Evolutionary conservation across 2,113 vertebrate genomes (phyloP).

Genomic region (Zingel zingel): DNA sequence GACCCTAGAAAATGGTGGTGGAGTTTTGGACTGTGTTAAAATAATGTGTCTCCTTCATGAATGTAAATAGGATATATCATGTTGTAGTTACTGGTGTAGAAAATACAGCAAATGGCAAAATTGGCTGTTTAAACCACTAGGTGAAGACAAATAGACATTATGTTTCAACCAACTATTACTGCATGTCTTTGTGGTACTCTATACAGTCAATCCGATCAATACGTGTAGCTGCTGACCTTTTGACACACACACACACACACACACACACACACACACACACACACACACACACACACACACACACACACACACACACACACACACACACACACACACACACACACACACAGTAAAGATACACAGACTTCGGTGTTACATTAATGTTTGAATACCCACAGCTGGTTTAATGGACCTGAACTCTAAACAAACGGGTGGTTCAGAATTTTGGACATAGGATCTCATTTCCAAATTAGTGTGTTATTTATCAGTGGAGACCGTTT

Average conservation of each 20-base stretch:
- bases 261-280: no score
- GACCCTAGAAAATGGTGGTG: background rate
- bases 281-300: no score
- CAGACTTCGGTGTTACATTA: background rate
- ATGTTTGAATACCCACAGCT: background rate
- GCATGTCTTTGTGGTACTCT: no score
- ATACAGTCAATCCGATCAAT: background rate
- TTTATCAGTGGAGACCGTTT: no score
- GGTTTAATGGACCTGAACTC: background rate
- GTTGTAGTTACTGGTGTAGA: background rate
- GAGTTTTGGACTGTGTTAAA: background rate
- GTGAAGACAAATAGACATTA: background rate
- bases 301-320: no score
- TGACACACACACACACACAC: background rate
- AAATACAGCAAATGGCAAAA: background rate
- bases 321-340: background rate
- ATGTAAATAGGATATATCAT: background rate
- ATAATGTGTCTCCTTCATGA: background rate
- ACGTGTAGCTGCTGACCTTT: background rate
- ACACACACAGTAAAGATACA: background rate
- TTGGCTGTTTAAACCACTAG: background rate
- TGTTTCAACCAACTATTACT: no score
- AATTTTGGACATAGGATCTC: no score
- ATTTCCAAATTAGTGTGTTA: no score
- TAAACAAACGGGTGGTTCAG: no score